phyloP scores from a whole-genome alignment of 2,888 invertebrate species.

The Dynastes grantii region DNA sequence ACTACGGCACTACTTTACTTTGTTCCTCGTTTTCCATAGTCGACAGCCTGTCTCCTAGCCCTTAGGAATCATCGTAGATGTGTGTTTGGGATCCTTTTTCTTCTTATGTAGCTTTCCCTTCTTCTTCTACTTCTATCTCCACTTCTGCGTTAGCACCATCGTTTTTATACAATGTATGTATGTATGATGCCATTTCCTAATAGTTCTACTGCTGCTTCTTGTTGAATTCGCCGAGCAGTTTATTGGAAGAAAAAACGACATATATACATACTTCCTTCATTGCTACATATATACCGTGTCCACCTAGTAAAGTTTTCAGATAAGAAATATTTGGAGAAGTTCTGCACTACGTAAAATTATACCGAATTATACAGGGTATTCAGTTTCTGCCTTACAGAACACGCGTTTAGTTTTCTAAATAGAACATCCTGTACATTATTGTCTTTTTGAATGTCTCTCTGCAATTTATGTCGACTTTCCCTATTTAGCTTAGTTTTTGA shows the following conservation, averaged over 20 bases:
- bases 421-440: no score
- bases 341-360: no score
- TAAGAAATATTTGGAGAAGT: no score
- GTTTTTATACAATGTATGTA: background rate
- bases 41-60: conserved; percentile 24
- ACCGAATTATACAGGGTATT: no score
- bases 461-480: no score
- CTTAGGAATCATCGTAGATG: background rate
- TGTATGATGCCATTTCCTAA: background rate
- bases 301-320: no score
- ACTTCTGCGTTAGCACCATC: no score
- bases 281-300: background rate
- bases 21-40: conserved; percentile 13
- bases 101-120: background rate
- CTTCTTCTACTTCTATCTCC: background rate
- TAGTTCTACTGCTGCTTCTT: background rate
- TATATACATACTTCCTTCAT: background rate
- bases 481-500: no score
- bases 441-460: no score
- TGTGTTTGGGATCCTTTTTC: background rate
- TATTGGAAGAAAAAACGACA: background rate
- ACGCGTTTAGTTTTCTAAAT: no score
- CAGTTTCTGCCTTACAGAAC: no score
- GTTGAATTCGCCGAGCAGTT: background rate
- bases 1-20: conserved; percentile 27